phyloP scores from a whole-genome alignment of 2,888 invertebrate genomes.

The Acrobasis repandana region DNA sequence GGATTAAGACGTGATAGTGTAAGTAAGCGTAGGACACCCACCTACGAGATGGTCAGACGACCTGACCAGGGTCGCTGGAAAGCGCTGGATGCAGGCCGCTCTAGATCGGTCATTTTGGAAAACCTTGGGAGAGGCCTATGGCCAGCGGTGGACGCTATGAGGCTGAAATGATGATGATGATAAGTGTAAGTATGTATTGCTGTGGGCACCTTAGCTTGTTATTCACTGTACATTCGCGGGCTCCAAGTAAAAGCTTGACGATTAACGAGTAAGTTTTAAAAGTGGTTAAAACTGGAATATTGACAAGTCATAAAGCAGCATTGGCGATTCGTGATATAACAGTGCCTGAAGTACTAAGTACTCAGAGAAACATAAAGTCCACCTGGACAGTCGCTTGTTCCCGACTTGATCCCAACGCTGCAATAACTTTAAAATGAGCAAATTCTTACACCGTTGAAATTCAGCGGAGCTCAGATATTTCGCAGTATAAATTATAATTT shows the following conservation, averaged over 20 bases:
- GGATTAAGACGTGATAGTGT: too few relatives aligned
- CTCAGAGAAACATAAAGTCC: slow-evolving; percentile 22
- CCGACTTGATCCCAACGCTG: slow-evolving; percentile 19
- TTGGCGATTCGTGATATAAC: not conserved
- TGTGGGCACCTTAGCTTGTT: too few relatives aligned
- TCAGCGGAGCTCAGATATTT: slow-evolving; percentile 20
- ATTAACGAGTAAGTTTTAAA: not conserved
- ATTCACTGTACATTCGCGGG: not conserved
- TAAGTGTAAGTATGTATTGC: too few relatives aligned
- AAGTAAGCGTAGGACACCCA: too few relatives aligned
- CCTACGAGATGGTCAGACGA: too few relatives aligned
- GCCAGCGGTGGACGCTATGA: too few relatives aligned
- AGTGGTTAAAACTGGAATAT: not conserved
- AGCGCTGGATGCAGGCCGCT: too few relatives aligned
- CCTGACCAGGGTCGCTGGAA: too few relatives aligned
- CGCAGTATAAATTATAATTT: slow-evolving; percentile 19
- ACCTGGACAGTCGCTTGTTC: slow-evolving; percentile 20
- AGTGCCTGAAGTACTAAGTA: slow-evolving; percentile 8
- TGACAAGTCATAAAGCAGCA: not conserved
- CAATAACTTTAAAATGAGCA: slow-evolving; percentile 24
- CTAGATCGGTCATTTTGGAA: too few relatives aligned
- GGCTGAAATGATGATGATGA: too few relatives aligned
- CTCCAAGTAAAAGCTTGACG: not conserved
- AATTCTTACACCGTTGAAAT: slow-evolving; percentile 24
- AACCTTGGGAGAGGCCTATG: too few relatives aligned